Conservation (phyloP, 23 tunicate genomes). For the Trididemnum miniatum region DNA sequence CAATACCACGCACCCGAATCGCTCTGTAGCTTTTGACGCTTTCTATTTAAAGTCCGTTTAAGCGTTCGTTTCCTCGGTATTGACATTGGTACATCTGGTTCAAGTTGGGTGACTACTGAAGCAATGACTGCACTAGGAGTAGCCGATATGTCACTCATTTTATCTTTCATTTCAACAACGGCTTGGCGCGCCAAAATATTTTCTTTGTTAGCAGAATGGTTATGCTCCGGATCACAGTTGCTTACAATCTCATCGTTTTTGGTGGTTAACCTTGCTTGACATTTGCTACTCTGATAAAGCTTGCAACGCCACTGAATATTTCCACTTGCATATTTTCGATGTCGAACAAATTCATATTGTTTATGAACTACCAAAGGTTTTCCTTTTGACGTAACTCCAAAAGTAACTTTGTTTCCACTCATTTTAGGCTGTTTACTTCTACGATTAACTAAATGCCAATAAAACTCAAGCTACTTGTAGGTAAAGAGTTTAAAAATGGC, state of each 20-base stretch:
- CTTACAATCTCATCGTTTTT: too few relatives aligned
- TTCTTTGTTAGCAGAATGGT: too few relatives aligned
- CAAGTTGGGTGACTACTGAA: slow-evolving; percentile 37
- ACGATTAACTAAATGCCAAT: neutral
- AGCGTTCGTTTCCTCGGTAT: slow-evolving; percentile 28
- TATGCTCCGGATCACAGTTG: too few relatives aligned
- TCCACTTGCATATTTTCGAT: slow-evolving; percentile 32
- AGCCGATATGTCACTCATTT: too few relatives aligned
- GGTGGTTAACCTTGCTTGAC: too few relatives aligned
- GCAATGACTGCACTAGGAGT: slow-evolving; percentile 31
- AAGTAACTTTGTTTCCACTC: slow-evolving; percentile 31
- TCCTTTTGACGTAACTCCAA: too few relatives aligned
- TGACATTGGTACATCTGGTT: slow-evolving; percentile 37
- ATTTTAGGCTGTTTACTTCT: slow-evolving; percentile 30
- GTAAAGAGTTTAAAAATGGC: neutral
- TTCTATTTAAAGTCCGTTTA: too few relatives aligned
- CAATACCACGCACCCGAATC: slow-evolving; percentile 29
- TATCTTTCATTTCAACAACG: too few relatives aligned
- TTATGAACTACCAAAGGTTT: too few relatives aligned
- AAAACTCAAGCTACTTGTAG: slow-evolving; percentile 2
- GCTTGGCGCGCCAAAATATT: too few relatives aligned
- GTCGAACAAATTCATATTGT: neutral
- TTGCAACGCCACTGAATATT: slow-evolving; percentile 40
- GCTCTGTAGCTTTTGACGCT: slow-evolving; percentile 28
- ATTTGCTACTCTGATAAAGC: slow-evolving; percentile 24